These are phyloP conservation scores for Pao palembangensis DNA, from an alignment of 2,113 vertebrate species.

Conservation along the genomic window DNA sequence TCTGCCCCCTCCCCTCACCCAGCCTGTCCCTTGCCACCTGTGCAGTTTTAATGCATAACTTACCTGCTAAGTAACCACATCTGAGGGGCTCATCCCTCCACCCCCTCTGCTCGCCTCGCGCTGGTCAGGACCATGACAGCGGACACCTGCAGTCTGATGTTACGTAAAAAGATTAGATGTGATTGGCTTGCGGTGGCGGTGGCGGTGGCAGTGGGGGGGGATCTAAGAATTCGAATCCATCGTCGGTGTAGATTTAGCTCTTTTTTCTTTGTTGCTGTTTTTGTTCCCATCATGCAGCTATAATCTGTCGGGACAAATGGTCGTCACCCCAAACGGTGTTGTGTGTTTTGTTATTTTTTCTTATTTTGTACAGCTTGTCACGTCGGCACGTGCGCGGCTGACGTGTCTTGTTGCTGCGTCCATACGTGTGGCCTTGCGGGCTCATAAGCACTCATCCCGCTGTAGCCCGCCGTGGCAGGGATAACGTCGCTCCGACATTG, in stretches of 20 bases:
- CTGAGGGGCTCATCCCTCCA: slow-evolving; percentile 39
- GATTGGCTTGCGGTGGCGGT: slow-evolving; percentile 15
- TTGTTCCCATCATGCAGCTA: no score
- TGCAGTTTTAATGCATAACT: slow-evolving; percentile 76
- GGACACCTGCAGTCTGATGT: slow-evolving; percentile 8
- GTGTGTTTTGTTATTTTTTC: slow-evolving; percentile 13
- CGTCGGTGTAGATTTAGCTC: no score
- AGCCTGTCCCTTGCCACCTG: slow-evolving; percentile 66
- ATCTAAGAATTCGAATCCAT: no score
- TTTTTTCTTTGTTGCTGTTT: no score
- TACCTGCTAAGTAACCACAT: slow-evolving; percentile 72
- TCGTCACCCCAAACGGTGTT: slow-evolving; percentile 11
- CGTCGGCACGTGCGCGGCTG: slow-evolving; percentile 13
- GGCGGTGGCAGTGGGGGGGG: background rate
- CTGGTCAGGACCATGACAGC: slow-evolving; percentile 13
- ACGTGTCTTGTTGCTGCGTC: slow-evolving; percentile 45
- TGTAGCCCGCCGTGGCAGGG: slow-evolving; percentile 25
- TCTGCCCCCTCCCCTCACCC: slow-evolving; percentile 40
- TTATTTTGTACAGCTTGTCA: slow-evolving; percentile 44
- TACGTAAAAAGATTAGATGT: slow-evolving; percentile 33
- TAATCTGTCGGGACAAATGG: no score
- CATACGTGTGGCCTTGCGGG: slow-evolving; percentile 35
- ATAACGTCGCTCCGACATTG: slow-evolving; percentile 1
- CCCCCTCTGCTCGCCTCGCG: slow-evolving; percentile 1
- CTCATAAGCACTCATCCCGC: slow-evolving; percentile 25